These are phyloP conservation scores for Austrofundulus limnaeus DNA, from an alignment of 2,113 vertebrate genomes.

Conservation along the genomic window DNA sequence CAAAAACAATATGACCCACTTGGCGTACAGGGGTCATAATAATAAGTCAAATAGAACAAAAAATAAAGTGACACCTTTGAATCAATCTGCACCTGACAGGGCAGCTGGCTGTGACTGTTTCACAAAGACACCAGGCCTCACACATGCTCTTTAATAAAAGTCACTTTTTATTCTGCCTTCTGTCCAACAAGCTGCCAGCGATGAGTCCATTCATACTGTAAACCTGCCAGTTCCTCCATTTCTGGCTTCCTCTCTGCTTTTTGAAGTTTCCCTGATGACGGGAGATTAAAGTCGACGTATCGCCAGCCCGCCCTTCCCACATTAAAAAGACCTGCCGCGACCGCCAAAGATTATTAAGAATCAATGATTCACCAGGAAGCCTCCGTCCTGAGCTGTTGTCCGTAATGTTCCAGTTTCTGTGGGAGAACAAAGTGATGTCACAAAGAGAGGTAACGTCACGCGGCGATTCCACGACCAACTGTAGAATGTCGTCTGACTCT, in stretches of 20 bases:
- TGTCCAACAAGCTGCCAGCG: constrained; percentile 22
- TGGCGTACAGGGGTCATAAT: too few relatives aligned
- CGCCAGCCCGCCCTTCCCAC: not conserved
- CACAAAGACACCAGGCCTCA: not conserved
- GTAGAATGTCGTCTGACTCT: constrained; percentile 16
- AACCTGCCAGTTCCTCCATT: constrained; percentile 17
- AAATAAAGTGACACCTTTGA: not conserved
- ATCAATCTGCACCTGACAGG: not conserved
- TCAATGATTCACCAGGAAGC: constrained; percentile 62
- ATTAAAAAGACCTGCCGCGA: not conserved
- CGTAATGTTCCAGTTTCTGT: constrained; percentile 3
- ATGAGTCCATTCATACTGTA: constrained; percentile 10
- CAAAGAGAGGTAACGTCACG: constrained; percentile 41
- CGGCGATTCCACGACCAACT: constrained; percentile 41
- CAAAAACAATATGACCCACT: too few relatives aligned
- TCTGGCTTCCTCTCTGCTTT: not conserved
- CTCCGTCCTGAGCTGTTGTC: not conserved
- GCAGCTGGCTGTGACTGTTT: constrained; percentile 4
- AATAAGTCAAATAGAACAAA: too few relatives aligned
- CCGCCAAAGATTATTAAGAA: constrained; percentile 8
- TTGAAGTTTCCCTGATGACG: too few relatives aligned
- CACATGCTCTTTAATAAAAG: not conserved
- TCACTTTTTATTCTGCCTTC: constrained; percentile 15
- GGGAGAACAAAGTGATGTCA: constrained; percentile 33
- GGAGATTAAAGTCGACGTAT: too few relatives aligned